Evolutionary conservation across 2,888 invertebrate species (phyloP).

Genomic region (Salticus scenicus): DNA sequence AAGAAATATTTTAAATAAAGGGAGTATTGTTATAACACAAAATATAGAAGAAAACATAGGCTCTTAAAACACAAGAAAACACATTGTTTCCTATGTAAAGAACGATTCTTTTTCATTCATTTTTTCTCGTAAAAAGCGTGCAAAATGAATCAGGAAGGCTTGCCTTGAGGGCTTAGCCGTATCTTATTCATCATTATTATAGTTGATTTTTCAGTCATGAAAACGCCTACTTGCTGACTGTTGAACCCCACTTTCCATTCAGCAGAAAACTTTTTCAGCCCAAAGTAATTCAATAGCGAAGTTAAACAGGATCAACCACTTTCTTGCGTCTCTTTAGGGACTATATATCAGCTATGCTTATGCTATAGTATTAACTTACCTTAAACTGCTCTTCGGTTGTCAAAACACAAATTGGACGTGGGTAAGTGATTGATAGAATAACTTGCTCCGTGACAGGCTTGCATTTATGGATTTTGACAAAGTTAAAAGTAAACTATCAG

Average conservation of each 20-base stretch:
- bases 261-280: background rate
- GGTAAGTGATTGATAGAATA: background rate
- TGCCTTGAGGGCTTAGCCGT: background rate
- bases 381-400: background rate
- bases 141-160: background rate
- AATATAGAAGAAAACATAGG: background rate
- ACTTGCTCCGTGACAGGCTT: too few relatives aligned
- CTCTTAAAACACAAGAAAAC: background rate
- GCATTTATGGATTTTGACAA: too few relatives aligned
- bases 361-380: background rate
- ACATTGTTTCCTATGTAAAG: background rate
- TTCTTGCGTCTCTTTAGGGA: background rate
- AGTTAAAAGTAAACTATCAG: too few relatives aligned
- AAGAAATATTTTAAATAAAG: too few relatives aligned
- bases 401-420: background rate
- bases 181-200: background rate
- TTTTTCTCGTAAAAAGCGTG: background rate
- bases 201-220: conserved; percentile 12
- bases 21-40: too few relatives aligned
- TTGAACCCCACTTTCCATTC: background rate
- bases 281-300: conserved; percentile 5
- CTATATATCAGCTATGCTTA: background rate
- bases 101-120: background rate
- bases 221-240: conserved; percentile 1
- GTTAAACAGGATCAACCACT: background rate